Base-by-base conservation (phyloP, 2,888 invertebrate genomes). In the Catocala sponsa region DNA sequence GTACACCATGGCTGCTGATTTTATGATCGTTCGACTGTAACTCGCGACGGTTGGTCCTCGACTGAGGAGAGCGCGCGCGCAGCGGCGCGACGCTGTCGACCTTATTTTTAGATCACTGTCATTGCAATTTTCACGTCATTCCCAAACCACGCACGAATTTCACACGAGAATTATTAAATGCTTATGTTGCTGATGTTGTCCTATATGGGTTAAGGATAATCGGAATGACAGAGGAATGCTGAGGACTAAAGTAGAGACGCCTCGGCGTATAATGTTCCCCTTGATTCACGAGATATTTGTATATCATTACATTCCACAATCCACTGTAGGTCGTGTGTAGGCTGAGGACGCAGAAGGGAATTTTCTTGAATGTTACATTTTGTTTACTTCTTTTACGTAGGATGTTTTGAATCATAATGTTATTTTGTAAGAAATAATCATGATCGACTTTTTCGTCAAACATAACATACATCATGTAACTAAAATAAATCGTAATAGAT, bases 1-100 rank as follows among this genome's bases (percentile, higher is more conserved):
- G 97, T 98, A 98, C 95, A 98, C 98, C 98, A 98, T 98, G 94
- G 89, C 88, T 92, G 90, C 84, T 89, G 88, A 83, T 79, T 79
- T 80, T 78, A 72, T 76, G 74, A 74, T 91, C 91, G 90, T 91
- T 91, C 91, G 94, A 86, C 89, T 91, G 88, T 85, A 89, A 88
- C 90, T 91, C 91, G 92, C 91, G 92, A 87, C 92, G 94, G 87
- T 89, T 84, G 83, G 84, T 85, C 85, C 90, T 93, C 95, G 94
- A 94, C 94, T 93, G 91, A 83, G 72, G 85, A 76, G 82, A 72
- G 78, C 78, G 83, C 84, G 81, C 84, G 76, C 81, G 78, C 80
- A 72, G 74, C 70, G 81, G 79, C 80, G 77, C 82, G 80, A 83
- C 88, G 88, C 87, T 84, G 81, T 72, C 87, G 85, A 73, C 80